A percentile compares a stretch with the other conserved stretches of the same genome.
phyloP scores from a whole-genome alignment of 2,113 vertebrate species.

The Scopus umbretta region DNA sequence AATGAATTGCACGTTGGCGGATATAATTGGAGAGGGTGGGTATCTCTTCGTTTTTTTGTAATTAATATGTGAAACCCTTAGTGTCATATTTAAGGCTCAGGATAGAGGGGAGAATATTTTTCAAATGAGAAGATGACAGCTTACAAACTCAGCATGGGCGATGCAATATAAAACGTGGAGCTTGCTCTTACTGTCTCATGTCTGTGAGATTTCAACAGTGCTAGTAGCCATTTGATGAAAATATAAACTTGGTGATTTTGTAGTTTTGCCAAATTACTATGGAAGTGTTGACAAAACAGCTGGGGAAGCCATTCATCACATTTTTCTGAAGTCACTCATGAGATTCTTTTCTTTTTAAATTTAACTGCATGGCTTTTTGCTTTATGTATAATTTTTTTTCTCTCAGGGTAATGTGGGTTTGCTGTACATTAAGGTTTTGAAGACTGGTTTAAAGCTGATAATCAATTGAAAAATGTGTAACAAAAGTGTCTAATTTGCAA shows the following conservation, averaged over 20 bases:
- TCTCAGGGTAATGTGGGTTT: background rate
- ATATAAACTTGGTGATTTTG: slow-evolving; percentile 25
- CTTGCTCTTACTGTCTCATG: background rate
- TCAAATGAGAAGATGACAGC: background rate
- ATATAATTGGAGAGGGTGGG: background rate
- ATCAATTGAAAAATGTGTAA: background rate
- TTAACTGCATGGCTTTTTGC: background rate
- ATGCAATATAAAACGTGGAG: background rate
- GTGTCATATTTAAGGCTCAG: background rate
- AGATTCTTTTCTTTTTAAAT: slow-evolving; percentile 31
- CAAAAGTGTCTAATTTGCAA: background rate
- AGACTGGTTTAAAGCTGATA: background rate
- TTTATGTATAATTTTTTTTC: background rate
- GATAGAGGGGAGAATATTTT: background rate
- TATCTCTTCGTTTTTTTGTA: background rate
- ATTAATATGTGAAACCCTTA: background rate
- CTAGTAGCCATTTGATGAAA: slow-evolving; percentile 24
- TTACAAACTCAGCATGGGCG: background rate
- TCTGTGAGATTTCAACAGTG: slow-evolving; percentile 3
- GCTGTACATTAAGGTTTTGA: background rate
- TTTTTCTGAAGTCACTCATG: slow-evolving; percentile 37
- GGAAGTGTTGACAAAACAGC: slow-evolving; percentile 62
- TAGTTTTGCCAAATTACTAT: slow-evolving; percentile 63
- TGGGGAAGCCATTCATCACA: slow-evolving; percentile 30
- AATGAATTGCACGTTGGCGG: background rate